Base-by-base conservation (phyloP, 1,140 invertebrate species). In the Caerostris darwini region DNA sequence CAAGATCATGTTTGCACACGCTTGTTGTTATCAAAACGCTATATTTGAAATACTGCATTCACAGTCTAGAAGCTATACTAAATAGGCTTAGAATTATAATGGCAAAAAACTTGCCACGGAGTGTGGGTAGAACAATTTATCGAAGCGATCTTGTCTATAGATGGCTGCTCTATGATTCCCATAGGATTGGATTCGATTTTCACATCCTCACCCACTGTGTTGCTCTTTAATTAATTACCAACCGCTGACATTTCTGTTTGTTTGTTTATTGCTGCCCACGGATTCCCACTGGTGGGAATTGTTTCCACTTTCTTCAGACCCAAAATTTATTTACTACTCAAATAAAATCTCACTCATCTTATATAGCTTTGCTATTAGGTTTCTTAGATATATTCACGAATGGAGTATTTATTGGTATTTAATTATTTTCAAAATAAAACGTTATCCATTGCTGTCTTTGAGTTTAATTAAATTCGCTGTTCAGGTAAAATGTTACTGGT, bases 191-290 rank as follows among this genome's bases (percentile, higher is more conserved):
- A 92, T 92, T 92, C 90, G 82, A 85, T 92, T 85, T 92, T 92
- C 81, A 56, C 59, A 83, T 50, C 17, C 67, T 82, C n/a, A 61
- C 54, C n/a, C 88, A 54, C 17, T 69, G 61, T 89, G 71, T 19
- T 19, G n/a, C n/a, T 58, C 59, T 83, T 85, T 92, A 92, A 92
- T 92, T 92, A 92, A 92, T 92, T 92, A 92, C 82, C 77, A 64
- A 81, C 58, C 50, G 53, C 81, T 85, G 81, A 59, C 82, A 85
- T 64, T 92, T 92, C 17, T 85, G 58, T 81, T 92, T 92, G 81
- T 83, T 85, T 92, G 14, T 92, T 82, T 61, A 82, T 82, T 59
- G 50, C 14, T 67, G 3, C 56, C 61, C 7, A 53, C 61, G 8
- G 17, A 90, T 58, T 10, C 56, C 64, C 53, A 56, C 88, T 19